Base-by-base conservation (phyloP, 2,888 invertebrate species). In the Poecilobothrus nobilitatus region DNA sequence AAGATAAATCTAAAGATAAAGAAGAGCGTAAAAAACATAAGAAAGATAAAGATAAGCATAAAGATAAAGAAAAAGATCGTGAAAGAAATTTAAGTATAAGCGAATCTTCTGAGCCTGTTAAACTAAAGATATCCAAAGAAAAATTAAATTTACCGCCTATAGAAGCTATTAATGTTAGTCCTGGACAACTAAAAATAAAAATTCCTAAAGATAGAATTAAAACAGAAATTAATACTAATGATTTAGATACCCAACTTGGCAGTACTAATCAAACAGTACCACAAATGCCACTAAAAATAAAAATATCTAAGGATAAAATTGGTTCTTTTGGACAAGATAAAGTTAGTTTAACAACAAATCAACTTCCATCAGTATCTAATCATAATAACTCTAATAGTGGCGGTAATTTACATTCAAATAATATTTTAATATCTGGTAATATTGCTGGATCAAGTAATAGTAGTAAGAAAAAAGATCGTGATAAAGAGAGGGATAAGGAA, bases 181-280 rank as follows among this genome's bases (percentile, higher is more conserved):
- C 34, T 4, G 65, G 65, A 65, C 34, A 37, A 65, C 78, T 93
- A 66, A 92, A 92, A 79, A 90, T 93, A 66, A 93, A 92, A 80
- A 93, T 93, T 67, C 89, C 91, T 0, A 91, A 91, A 77, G 91
- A 91, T 72, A 83, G 89, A 67, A 80, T 91, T 63, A 87, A 88
- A 73, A 84, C 84, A 66, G 86, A 82, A 72, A 75, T 76, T 33
- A 69, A 74, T 37, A 20, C 65, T 20, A 68, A 66, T 44, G 71
- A 67, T 21, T 67, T 62, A 15, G 66, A 66, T 12, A 63, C 6
- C 68, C 70, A n/a, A 68, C 62, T 33, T 27, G 69, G 66, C 10
- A 41, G 20, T 44, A 63, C 15, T 53, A 66, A 67, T 65, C 41
- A 68, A 18, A n/a, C 66, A 4, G 10, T 41, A 15, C 66, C 68